phyloP scores from a whole-genome alignment of 2,113 vertebrate genomes.

The Bujurquina vittata region DNA sequence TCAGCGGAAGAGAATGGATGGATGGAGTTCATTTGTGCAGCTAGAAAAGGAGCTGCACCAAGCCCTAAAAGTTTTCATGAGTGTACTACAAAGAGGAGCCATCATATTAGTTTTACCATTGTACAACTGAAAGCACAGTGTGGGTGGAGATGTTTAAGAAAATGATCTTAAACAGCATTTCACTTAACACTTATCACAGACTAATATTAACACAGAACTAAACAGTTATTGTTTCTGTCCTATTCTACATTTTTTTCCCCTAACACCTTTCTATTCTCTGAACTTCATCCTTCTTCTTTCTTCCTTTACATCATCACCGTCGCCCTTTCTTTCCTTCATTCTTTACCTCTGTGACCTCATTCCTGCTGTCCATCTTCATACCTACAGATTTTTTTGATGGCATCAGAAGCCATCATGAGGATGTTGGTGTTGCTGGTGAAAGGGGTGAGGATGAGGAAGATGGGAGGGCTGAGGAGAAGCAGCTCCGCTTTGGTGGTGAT shows the following conservation, averaged over 20 bases:
- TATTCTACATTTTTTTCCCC: neutral
- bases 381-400: slow-evolving; percentile 64
- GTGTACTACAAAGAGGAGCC: neutral
- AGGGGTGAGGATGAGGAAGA: slow-evolving; percentile 62
- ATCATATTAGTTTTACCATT: neutral
- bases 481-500: neutral
- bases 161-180: neutral
- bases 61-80: neutral
- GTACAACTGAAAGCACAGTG: rapidly evolving
- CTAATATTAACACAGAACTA: slow-evolving; percentile 22
- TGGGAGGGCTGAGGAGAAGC: slow-evolving; percentile 48
- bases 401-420: slow-evolving; percentile 46
- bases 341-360: neutral
- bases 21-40: too few relatives aligned
- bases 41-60: neutral
- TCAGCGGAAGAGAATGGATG: too few relatives aligned
- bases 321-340: neutral
- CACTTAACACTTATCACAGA: neutral
- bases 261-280: slow-evolving; percentile 8
- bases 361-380: slow-evolving; percentile 16
- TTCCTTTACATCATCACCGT: neutral
- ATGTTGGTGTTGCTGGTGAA: slow-evolving; percentile 41
- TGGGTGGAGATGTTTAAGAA: neutral
- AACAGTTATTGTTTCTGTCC: slow-evolving; percentile 1
- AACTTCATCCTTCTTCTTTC: neutral